Evolutionary conservation across 2,113 vertebrate species (phyloP).

Genomic region (Pelobates fuscus): DNA sequence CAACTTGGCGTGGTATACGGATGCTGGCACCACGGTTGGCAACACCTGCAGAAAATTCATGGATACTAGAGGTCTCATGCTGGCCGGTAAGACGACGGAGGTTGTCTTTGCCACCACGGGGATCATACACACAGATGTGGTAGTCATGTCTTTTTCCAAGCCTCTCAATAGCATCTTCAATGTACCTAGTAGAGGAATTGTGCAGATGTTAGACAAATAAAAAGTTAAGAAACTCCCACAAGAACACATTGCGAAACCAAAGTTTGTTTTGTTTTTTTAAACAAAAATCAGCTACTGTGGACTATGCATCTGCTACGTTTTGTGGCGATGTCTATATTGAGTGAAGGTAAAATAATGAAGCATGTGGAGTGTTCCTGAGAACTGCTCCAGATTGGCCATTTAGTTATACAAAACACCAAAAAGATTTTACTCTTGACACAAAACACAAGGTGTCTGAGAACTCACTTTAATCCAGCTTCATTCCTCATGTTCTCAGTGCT

Average conservation of each 20-base stretch:
- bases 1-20: slow-evolving; percentile 75
- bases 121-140: slow-evolving; percentile 74
- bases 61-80: slow-evolving; percentile 73
- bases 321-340: too few relatives aligned
- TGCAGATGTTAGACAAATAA: not conserved
- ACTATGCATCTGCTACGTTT: too few relatives aligned
- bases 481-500: slow-evolving; percentile 71
- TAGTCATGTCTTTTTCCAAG: slow-evolving; percentile 67
- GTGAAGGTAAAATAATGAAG: too few relatives aligned
- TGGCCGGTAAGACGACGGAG: slow-evolving; percentile 69
- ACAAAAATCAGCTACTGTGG: too few relatives aligned
- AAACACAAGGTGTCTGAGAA: slow-evolving; percentile 28
- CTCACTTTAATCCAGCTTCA: slow-evolving; percentile 74
- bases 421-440: too few relatives aligned
- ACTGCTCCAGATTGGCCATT: too few relatives aligned
- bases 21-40: slow-evolving; percentile 74
- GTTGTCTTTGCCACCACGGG: slow-evolving; percentile 72
- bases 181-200: slow-evolving; percentile 56
- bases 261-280: too few relatives aligned
- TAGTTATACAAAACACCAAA: too few relatives aligned
- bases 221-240: too few relatives aligned
- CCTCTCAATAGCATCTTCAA: slow-evolving; percentile 72
- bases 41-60: slow-evolving; percentile 71
- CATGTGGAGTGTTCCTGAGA: too few relatives aligned
- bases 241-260: too few relatives aligned